Evolutionary conservation across 2,888 invertebrate species (phyloP), one percentile per base, ranked within the genome.

Genomic region (Leptopterna dolabrata): DNA sequence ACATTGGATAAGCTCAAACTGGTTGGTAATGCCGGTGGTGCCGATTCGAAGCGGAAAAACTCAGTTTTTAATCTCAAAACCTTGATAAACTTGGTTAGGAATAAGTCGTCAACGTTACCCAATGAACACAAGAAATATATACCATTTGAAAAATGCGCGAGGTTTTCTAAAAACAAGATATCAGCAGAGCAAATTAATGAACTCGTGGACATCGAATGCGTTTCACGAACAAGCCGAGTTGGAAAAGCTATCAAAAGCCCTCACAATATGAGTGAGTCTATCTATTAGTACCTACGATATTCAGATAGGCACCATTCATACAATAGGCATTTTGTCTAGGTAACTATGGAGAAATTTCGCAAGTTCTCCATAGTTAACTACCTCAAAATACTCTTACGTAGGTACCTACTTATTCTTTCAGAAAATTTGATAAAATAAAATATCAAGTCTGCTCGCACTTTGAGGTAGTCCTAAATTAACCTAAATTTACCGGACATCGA

Each of bases 21-120:
- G 16, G 1, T 24, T 14, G 36, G 3, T 19, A 45, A 45, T 24
- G 45, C 7, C 27, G 14, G 14, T 14, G 13, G 14, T 43, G 13
- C 7, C 9, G 7, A 19, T 27, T 47, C 85, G 19, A 43, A 45
- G 27, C 41, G 76, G 24, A 85, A 85, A 45, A 73, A 85, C 43
- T 85, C 85, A 0, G 73, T 73, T n/a, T 19, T 7, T 19, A 36
- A 85, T 29, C 76, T 85, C 9, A 85, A 73, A 47, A 45, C 85
- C 27, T n/a, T 85, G 47, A 76, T 85, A 16, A 19, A 76, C 9
- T 11, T 85, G 16, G 47, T 85, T 4, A 9, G 30, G 24, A 71
- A 13, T 11, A 73, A 27, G 27, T 6, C 41, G 1, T 36, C 47
- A 6, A 30, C 41, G 9, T 1, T 70, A 0, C 41, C 83, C 11